These are phyloP conservation scores for Phyllostomus hastatus DNA, from an alignment of 2,113 vertebrate species.

Conservation along the genomic window DNA sequence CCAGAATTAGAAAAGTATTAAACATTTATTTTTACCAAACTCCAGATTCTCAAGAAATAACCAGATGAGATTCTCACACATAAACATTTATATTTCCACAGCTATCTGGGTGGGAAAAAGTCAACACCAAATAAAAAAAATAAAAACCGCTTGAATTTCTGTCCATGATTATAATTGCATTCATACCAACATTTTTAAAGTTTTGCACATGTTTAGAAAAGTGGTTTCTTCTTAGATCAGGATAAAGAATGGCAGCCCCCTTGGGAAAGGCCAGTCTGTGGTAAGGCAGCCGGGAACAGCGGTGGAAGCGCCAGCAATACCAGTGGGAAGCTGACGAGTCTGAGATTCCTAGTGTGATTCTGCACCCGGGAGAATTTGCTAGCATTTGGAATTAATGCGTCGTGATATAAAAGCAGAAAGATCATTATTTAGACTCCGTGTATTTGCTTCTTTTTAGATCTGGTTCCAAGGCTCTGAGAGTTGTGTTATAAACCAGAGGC, in stretches of 20 bases:
- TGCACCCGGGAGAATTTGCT: neutral
- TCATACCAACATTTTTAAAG: constrained; percentile 37
- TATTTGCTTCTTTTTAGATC: neutral
- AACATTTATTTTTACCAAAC: constrained; percentile 6
- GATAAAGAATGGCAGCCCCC: neutral
- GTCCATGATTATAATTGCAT: neutral
- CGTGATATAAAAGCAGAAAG: neutral
- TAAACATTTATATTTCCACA: constrained; percentile 7
- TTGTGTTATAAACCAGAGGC: neutral
- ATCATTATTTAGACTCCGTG: neutral
- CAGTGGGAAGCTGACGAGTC: neutral
- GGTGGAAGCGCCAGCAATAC: neutral
- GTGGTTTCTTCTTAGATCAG: constrained; percentile 4
- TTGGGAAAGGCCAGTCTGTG: neutral
- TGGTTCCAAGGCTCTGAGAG: constrained; percentile 1
- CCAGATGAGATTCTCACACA: neutral
- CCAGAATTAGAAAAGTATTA: neutral
- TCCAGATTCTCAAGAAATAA: constrained; percentile 49
- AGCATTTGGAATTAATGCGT: neutral
- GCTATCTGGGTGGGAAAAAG: constrained; percentile 13
- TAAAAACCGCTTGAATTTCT: constrained; percentile 52
- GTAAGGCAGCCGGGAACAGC: neutral
- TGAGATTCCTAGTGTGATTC: neutral
- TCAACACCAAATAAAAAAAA: constrained; percentile 46
- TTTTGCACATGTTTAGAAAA: constrained; percentile 44